Conservation (phyloP, 2,888 invertebrate species). For the Blomia tropicalis region DNA sequence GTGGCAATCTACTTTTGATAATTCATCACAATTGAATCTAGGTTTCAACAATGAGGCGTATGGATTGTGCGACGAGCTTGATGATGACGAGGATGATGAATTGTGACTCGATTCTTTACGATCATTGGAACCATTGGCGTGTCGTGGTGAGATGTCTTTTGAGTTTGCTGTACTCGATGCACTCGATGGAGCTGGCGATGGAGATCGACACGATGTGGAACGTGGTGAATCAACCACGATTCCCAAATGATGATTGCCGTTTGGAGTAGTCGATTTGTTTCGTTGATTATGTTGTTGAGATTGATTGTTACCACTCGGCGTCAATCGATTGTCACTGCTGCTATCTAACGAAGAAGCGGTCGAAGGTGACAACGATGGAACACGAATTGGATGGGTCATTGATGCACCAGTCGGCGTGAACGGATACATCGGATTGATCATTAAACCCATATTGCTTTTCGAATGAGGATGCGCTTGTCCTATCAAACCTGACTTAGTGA, state of each 20-base stretch:
- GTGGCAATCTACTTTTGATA: conserved; percentile 36
- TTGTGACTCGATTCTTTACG: neutral
- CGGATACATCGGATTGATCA: neutral
- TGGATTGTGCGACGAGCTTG: neutral
- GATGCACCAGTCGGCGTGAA: neutral
- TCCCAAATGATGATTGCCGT: conserved; percentile 5
- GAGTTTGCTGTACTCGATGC: neutral
- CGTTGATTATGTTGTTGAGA: neutral
- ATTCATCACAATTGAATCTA: conserved; percentile 31
- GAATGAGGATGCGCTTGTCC: neutral
- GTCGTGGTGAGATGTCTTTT: neutral
- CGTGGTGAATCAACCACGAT: conserved; percentile 7
- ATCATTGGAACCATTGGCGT: neutral
- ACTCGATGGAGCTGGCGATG: neutral
- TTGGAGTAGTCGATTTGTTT: neutral
- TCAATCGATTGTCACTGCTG: conserved; percentile 2
- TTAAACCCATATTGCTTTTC: neutral
- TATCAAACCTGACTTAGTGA: neutral
- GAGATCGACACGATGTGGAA: conserved; percentile 2
- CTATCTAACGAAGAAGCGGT: conserved; percentile 8
- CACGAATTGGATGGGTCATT: neutral
- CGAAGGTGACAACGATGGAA: neutral
- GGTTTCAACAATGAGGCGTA: conserved; percentile 22
- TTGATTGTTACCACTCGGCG: neutral
- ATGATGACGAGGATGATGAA: neutral